These are phyloP conservation scores for Python bivittatus DNA, from an alignment of 2,113 vertebrate genomes.

Conservation along the genomic window DNA sequence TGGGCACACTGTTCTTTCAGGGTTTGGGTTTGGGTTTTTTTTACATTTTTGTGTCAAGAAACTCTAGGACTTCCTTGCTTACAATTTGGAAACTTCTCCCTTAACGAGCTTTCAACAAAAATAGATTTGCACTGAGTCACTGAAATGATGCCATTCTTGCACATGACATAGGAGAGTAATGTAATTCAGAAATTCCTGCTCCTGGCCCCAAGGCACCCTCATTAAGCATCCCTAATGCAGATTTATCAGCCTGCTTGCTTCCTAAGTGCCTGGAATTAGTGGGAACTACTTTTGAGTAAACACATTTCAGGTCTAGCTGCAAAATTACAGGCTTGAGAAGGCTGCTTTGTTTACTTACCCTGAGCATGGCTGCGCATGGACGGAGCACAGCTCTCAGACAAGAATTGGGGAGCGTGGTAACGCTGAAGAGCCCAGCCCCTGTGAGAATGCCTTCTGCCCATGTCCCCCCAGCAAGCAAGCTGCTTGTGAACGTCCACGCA, in stretches of 20 bases:
- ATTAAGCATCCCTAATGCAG: background rate
- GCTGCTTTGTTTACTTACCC: background rate
- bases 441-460: background rate
- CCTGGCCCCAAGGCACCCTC: background rate
- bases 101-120: background rate
- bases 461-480: background rate
- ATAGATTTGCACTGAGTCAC: background rate
- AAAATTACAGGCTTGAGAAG: background rate
- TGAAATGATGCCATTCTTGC: background rate
- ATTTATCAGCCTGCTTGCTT: background rate
- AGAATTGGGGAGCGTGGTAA: background rate
- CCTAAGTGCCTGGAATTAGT: background rate
- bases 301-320: background rate
- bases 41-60: background rate
- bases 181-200: background rate
- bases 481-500: too few relatives aligned
- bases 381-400: background rate
- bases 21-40: background rate
- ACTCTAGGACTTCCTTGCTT: background rate
- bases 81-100: background rate
- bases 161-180: background rate
- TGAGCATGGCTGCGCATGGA: background rate
- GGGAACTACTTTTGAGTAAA: background rate
- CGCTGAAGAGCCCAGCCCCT: background rate
- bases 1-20: background rate